Evolutionary conservation across 92 coral and sea anemone genomes (phyloP), one percentile per base, ranked within the genome.

Genomic region (Pocillopora grandis): DNA sequence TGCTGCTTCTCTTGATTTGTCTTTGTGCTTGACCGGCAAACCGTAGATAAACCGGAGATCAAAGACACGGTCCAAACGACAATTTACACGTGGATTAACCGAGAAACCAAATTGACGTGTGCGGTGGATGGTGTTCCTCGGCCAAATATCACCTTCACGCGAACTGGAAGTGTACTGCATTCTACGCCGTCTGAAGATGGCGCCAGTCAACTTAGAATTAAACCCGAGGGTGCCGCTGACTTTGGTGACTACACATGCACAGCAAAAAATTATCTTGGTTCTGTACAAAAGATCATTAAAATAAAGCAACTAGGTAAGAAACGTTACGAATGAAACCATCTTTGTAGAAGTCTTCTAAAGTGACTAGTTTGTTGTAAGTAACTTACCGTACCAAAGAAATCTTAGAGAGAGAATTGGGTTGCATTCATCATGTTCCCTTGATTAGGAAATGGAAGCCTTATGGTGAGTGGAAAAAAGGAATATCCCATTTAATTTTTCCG

Each of bases 111-210:
- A 2, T 12, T 85, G 10, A 18, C 14, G 1, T 89, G 92, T 66
- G 64, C 75, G 56, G 84, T 79, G 75, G 82, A 80, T 15, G 89
- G 87, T 10, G 33, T 64, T 9, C 92, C 92, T 3, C 13, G 20
- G 0, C 92, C 92, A n/a, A 62, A 42, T 23, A 10, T 89, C 3
- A 66, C 61, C 13, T 89, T 89, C 89, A 74, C 78, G 61, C 86
- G 80, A 17, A 21, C 48, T 55, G 89, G 76, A 58, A 68, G 18
- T 8, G 65, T 42, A 14, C 61, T 37, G 0, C 19, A 36, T 49
- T 12, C 21, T 21, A n/a, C 58, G n/a, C 70, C 52, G 35, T 66
- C 65, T 48, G 52, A 68, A 10, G 1, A 71, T 21, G 68, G 63
- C 66, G 65, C 80, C 2, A 61, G 87, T 18, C 66, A 56, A 19